Evolutionary conservation across 2,888 invertebrate species (phyloP), one percentile per base, ranked within the genome.

Genomic region (Cylloceria caligata): DNA sequence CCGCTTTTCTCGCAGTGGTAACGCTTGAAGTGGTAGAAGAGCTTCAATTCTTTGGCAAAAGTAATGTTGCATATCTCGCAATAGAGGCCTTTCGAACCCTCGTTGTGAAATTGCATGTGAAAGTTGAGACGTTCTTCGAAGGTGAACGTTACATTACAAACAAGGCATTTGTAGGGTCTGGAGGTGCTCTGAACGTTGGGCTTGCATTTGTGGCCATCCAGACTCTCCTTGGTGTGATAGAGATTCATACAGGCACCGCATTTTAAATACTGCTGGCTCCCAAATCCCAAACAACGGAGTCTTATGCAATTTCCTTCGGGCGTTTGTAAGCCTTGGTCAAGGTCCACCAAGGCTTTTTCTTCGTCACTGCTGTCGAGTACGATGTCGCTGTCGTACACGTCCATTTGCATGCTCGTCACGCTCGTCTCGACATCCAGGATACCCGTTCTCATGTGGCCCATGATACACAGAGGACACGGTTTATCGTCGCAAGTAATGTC

Each of bases 211-310:
- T 90, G 90, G 52, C 64, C 74, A 16, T 89, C 86, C 3, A 90
- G 65, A 5, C 85, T 88, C 49, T 89, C 89, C n/a, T 87, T 85
- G 1, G 88, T 89, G 19, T 87, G 87, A 69, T 89, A 90, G 0
- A 90, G 84, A 85, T 90, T 90, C 90, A 89, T 90, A 36, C 90
- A 90, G 5, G 90, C 90, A 0, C 88, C 86, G 4, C 90, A 90
- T 83, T 90, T 90, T 0, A 90, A 64, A 64, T 90, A 89, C 21
- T 87, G 87, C 13, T 89, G 88, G 6, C 80, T 86, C 6, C 75
- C 84, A 13, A 19, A 24, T 4, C 86, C 88, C 4, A 87, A 30
- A 21, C 83, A 87, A 30, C 86, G 85, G 6, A 87, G 52, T 13
- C 84, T 84, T 49, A 89, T 85, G 0, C 87, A 73, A 27, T 81